phyloP scores from a whole-genome alignment of 1,140 invertebrate genomes.

The Epicauta chinensis region DNA sequence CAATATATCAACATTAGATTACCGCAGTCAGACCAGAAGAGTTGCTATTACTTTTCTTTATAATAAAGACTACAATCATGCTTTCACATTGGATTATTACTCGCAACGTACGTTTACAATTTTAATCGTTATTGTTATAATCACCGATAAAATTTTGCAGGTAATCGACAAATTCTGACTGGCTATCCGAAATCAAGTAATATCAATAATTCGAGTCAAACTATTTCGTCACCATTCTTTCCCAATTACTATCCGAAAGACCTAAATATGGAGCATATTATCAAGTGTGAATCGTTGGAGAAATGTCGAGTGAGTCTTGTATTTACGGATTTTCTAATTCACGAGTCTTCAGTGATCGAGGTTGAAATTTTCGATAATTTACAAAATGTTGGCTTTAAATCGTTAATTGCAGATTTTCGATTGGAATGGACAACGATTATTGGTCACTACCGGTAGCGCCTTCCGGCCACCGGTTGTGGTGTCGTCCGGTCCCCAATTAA shows the following conservation, averaged over 20 bases:
- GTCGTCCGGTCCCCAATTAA: conserved; percentile 56
- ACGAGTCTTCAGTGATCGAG: conserved; percentile 62
- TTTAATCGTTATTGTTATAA: background rate
- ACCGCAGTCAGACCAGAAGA: conserved; percentile 57
- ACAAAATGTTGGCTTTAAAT: background rate
- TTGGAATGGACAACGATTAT: conserved; percentile 59
- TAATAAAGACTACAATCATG: conserved; percentile 54
- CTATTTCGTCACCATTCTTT: conserved; percentile 62
- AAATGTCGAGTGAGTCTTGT: conserved; percentile 56
- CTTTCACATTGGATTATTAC: conserved; percentile 59
- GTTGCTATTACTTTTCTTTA: conserved; percentile 57
- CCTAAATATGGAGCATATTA: conserved; percentile 59
- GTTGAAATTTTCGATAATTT: conserved; percentile 38
- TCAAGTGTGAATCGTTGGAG: conserved; percentile 49
- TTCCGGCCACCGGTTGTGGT: conserved; percentile 65
- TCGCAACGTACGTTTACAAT: conserved; percentile 58
- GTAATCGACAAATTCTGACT: conserved; percentile 55
- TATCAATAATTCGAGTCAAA: conserved; percentile 40
- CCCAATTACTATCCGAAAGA: conserved; percentile 63
- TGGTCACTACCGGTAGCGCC: conserved; percentile 57
- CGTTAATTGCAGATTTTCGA: conserved; percentile 58
- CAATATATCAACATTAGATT: conserved; percentile 41
- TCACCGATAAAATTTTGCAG: conserved; percentile 39
- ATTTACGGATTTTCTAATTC: conserved; percentile 66
- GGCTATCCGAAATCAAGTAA: conserved; percentile 42